Evolutionary conservation across 2,113 vertebrate species (phyloP).

Genomic region (Delphinus delphis): DNA sequence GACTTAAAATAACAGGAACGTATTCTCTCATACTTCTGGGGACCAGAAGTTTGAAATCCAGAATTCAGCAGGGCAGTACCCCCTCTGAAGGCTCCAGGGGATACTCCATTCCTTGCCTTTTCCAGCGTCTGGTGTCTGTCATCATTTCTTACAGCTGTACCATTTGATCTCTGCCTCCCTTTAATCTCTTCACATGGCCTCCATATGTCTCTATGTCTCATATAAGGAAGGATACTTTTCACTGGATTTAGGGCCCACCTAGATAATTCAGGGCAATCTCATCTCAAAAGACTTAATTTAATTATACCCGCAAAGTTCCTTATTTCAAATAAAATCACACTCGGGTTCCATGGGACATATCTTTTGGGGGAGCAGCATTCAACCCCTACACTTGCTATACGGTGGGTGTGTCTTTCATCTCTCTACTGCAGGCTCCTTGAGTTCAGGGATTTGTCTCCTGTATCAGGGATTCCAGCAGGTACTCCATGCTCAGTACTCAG

Average conservation of each 20-base stretch:
- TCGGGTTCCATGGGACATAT: not conserved
- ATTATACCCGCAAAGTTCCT: not conserved
- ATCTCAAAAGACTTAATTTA: not conserved
- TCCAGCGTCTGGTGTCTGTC: not conserved
- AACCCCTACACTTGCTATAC: not conserved
- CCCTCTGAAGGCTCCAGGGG: not conserved
- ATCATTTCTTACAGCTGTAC: accelerated
- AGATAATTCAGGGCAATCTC: not conserved
- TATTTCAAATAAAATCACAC: not conserved
- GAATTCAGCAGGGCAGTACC: not conserved
- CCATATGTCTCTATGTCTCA: not conserved
- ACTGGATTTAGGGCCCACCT: not conserved
- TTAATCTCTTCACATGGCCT: not conserved
- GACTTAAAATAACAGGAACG: not conserved
- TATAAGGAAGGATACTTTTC: not conserved
- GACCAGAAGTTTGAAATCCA: not conserved
- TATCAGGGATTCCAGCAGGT: not conserved
- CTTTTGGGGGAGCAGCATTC: not conserved
- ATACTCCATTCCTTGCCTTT: not conserved
- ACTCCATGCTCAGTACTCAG: not conserved
- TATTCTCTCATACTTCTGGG: not conserved
- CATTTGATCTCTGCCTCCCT: not conserved
- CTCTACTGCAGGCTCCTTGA: not conserved
- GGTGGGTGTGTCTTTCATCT: not conserved
- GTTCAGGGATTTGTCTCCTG: not conserved